Base-by-base conservation (phyloP, 2,888 invertebrate species). In the Stenoptilia bipunctidactyla region DNA sequence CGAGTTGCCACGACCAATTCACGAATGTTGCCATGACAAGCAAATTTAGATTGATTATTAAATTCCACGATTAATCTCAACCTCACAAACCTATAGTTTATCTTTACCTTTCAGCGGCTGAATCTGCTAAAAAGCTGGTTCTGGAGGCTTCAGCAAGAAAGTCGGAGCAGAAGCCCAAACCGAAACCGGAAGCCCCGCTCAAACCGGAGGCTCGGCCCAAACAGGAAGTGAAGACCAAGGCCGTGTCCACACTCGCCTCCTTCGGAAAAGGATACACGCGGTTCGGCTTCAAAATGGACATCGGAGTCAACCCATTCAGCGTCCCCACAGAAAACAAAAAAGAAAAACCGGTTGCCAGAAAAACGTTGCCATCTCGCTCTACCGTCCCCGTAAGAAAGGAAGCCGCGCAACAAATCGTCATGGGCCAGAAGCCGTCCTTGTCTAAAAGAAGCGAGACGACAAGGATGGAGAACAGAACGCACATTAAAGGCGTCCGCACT, bases 401-500 rank as follows among this genome's bases (percentile, higher is more conserved):
- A 1, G 54, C 42, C 0, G 76, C 79, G 0, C 75, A 72, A 38
- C 69, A 68, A 25, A 50, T 61, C 0, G 60, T 75, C 0, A 68
- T 75, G 71, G 61, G 75, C 34, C 77, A 80, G 42, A 77, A 77
- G 38, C 66, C 72, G 0, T 66, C 69, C 20, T 47, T 51, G 13
- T 50, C 69, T 0, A 70, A 68, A 10, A 76, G 65, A 41, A 61
- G 71, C 9, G 58, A 53, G 12, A 45, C 48, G 1, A 65, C 50
- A 13, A 68, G 84, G 40, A 70, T 65, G 13, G 72, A 82, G 40
- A 79, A 63, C 36, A 74, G 88, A 37, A 74, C 73, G 0, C 56
- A 83, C 3, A 73, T 91, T 1, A 88, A 88, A 45, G 91, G 91
- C 0, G 91, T 92, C 0, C 73, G 92, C 27, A 88, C 88, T 0